Conservation (phyloP, 2,797 vertebrate species). For the Nyctalus aviator region DNA sequence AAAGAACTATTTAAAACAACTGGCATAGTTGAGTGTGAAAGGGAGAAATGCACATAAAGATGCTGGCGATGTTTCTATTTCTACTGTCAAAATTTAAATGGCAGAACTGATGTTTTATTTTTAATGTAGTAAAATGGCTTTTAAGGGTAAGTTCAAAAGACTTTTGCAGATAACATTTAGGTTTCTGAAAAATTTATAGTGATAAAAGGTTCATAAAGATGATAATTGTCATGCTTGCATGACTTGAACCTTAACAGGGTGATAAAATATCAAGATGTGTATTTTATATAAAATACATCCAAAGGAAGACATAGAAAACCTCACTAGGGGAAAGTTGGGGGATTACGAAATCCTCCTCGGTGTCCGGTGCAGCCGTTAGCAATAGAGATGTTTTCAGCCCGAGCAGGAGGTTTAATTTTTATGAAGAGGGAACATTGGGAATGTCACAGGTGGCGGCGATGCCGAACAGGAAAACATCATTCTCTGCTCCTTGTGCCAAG, state of each 20-base stretch:
- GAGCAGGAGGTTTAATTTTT: conserved; percentile 63
- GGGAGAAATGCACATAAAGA: conserved; percentile 53
- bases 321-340: background rate
- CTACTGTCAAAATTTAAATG: conserved; percentile 66
- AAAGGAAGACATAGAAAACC: conserved; percentile 50
- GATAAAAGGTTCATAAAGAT: conserved; percentile 65
- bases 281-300: conserved; percentile 56
- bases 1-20: conserved; percentile 64
- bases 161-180: conserved; percentile 56
- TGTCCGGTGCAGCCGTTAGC: conserved; percentile 18
- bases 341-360: conserved; percentile 18
- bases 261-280: conserved; percentile 65
- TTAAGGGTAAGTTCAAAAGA: conserved; percentile 60
- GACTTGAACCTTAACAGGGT: conserved; percentile 56
- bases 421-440: conserved; percentile 44
- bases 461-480: conserved; percentile 44
- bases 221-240: conserved; percentile 16
- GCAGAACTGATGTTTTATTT: conserved; percentile 51
- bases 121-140: conserved; percentile 67
- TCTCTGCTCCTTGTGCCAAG: conserved; percentile 35
- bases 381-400: conserved; percentile 55
- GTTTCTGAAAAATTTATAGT: conserved; percentile 68
- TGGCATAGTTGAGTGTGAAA: conserved; percentile 14
- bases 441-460: conserved; percentile 61
- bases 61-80: conserved; percentile 14